Percentiles rank a stretch among this genome's conserved stretches.
Evolutionary conservation across 2,797 vertebrate genomes (phyloP).

Genomic region (Cyclura pinguis): DNA sequence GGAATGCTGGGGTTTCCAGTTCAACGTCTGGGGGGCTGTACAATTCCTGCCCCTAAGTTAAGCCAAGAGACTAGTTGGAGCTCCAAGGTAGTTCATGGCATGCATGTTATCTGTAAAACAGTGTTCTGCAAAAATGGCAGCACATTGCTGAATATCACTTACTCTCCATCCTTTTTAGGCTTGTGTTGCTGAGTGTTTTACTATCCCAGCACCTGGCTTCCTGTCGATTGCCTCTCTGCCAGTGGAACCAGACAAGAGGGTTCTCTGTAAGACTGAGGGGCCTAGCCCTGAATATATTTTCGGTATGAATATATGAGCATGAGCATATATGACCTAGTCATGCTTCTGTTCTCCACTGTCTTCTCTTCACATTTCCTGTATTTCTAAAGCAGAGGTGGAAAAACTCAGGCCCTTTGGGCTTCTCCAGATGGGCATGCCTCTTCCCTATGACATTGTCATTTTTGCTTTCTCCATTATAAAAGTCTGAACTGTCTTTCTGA

Average conservation of each 20-base stretch:
- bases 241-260: slow-evolving; percentile 40
- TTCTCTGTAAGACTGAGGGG: slow-evolving; percentile 18
- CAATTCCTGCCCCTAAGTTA: not conserved
- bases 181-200: slow-evolving; percentile 80
- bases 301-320: slow-evolving; percentile 72
- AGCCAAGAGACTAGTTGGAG: not conserved
- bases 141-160: slow-evolving; percentile 17
- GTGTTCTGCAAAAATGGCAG: not conserved
- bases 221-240: slow-evolving; percentile 71
- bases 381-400: not conserved
- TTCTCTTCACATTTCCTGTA: not conserved
- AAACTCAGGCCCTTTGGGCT: too few species aligned
- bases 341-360: rapidly evolving
- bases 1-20: too few species aligned
- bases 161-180: slow-evolving; percentile 73
- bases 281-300: slow-evolving; percentile 79
- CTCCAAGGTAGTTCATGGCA: not conserved
- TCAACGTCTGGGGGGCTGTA: too few species aligned
- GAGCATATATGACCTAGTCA: not conserved
- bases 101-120: not conserved
- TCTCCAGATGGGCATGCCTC: too few species aligned
- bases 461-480: too few species aligned
- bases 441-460: too few species aligned
- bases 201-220: slow-evolving; percentile 85
- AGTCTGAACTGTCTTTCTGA: too few species aligned